Base-by-base conservation (phyloP, 2,888 invertebrate species). In the Rotaria magnacalcarata region DNA sequence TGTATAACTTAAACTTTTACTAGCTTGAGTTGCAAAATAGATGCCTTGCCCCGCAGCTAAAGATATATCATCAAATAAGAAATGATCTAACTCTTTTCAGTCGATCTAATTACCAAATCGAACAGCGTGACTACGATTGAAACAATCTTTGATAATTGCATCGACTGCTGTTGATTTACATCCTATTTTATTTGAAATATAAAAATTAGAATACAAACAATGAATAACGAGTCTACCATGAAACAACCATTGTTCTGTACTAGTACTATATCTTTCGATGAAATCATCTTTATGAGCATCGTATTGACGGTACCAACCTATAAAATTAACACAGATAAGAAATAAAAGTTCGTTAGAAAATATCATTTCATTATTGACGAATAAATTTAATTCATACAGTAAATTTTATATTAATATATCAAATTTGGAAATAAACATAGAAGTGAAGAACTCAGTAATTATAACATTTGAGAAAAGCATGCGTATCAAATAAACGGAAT, bases 231-330 rank as follows among this genome's bases (percentile, higher is more conserved):
- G n/a, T n/a, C n/a, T n/a, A 80, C 80, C 80, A 24, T 80, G 80
- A 80, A 80, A 80, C 47, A 80, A 47, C 80, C 80, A 80, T 80
- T 80, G 21, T 7, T 80, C 80, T 47, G 80, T 80, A n/a, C 80
- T 80, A 34, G 21, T 21, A n/a, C 80, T 47, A 47, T 80, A 80
- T 21, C 80, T 41, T n/a, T 80, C 80, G 11, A 47, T 80, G 47
- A 80, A 80, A 47, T 80, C 80, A 80, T 47, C 80, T 80, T 47
- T 80, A 80, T 80, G 80, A 47, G 80, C 80, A n/a, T 80, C 80
- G 16, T 80, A 80, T 80, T 80, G 80, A 11, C 47, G 43, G 47
- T 47, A 80, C 80, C 80, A 80, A 47, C 80, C 80, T 80, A 11
- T 47, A 8, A 80, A 24, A 16, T 27, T 6, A 34, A 67, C 16